Evolutionary conservation across 2,113 vertebrate species (phyloP).

Genomic region (Syrrhaptes paradoxus): DNA sequence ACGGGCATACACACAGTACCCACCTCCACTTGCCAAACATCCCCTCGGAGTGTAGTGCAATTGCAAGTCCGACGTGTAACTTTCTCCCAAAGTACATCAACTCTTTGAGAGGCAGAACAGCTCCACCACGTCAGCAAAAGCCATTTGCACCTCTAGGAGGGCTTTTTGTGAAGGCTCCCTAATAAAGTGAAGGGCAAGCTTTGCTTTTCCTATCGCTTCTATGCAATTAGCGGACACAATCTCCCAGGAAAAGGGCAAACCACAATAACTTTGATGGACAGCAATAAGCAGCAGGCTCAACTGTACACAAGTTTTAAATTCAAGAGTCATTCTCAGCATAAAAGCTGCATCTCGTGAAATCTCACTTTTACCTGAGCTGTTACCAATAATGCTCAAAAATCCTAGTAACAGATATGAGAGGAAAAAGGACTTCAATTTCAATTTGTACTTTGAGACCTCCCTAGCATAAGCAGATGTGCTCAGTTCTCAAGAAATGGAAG

Average conservation of each 20-base stretch:
- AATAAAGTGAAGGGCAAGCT: neutral
- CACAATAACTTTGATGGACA: neutral
- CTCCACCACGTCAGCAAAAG: neutral
- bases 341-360: neutral
- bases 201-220: neutral
- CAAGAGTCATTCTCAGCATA: neutral
- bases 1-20: neutral
- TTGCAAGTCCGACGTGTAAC: neutral
- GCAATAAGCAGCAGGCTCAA: neutral
- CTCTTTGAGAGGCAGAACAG: neutral
- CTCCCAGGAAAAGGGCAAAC: neutral
- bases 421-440: neutral
- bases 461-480: neutral
- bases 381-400: neutral
- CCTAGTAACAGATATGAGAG: neutral
- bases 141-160: rapidly evolving
- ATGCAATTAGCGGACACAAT: neutral
- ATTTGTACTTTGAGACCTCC: neutral
- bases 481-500: neutral
- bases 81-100: neutral
- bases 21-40: neutral
- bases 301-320: neutral
- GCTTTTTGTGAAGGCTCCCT: neutral
- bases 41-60: rapidly evolving
- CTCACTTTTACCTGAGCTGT: neutral